Evolutionary conservation across 2,888 invertebrate genomes (phyloP), one percentile per base, ranked within the genome.

Genomic region (Eumacrocentrus americanus): DNA sequence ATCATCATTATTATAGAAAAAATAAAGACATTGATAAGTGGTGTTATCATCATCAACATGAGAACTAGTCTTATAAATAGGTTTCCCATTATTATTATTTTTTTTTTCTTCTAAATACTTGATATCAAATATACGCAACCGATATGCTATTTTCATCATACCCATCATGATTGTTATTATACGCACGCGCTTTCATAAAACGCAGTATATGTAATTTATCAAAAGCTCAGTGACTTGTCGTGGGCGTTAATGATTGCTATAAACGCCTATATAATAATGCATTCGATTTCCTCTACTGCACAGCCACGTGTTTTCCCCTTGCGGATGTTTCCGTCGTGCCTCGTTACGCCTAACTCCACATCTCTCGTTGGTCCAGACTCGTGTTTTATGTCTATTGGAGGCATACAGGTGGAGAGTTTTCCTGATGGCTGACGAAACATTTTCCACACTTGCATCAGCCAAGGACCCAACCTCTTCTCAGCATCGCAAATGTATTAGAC

Each of bases 391-490:
- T n/a, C n/a, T n/a, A n/a, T n/a, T n/a, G n/a, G n/a, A n/a, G n/a
- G 23, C 25, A 46, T n/a, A 11, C 23, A 52, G 38, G 51, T 52
- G 18, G n/a, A 52, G n/a, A 52, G 51, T 52, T 52, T 52, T 52
- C 22, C 38, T 16, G 6, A 20, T 5, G 11, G n/a, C 11, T 78
- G 75, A 70, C 67, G 80, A 80, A 79, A 80, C 65, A 62, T 67
- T 62, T 66, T 66, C 70, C 66, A 69, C 67, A 74, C 78, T 80
- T 80, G 80, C 80, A 71, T 80, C 80, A 80, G 79, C 78, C 75
- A 74, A 74, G 77, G 75, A 75, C 72, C 72, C 67, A 62, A n/a
- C n/a, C n/a, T n/a, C n/a, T n/a, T n/a, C 56, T 65, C 67, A 66
- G 60, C 67, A 64, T 67, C 66, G 63, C 62, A 71, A 72, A 73